Conservation (phyloP, 1,140 invertebrate genomes). For the Calosoma granatense region DNA sequence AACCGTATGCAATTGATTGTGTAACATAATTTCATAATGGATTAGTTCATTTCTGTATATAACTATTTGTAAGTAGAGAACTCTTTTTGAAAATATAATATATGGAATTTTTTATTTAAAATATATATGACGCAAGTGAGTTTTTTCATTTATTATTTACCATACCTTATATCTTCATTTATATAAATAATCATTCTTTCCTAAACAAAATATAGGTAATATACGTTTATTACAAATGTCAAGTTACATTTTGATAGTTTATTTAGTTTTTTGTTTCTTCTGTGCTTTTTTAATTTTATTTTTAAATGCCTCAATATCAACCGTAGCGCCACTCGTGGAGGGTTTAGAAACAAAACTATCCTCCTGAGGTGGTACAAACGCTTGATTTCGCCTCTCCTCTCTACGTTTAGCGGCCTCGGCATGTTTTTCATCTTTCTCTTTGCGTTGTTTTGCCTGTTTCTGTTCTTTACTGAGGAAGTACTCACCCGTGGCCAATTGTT, state of each 20-base stretch:
- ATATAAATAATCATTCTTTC: no score
- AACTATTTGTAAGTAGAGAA: not conserved
- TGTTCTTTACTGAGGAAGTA: slow-evolving; percentile 89
- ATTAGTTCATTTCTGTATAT: slow-evolving; percentile 1
- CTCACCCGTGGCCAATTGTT: slow-evolving; percentile 88
- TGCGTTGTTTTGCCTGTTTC: slow-evolving; percentile 56
- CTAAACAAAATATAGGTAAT: not conserved
- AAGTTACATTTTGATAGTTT: not conserved
- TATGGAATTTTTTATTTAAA: slow-evolving; percentile 5
- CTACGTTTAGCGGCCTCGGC: slow-evolving; percentile 56
- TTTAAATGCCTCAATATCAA: slow-evolving; percentile 60
- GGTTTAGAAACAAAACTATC: slow-evolving; percentile 28
- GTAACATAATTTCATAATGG: not conserved
- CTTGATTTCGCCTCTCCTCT: slow-evolving; percentile 65
- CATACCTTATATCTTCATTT: no score
- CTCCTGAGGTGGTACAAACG: slow-evolving; percentile 77
- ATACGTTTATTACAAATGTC: not conserved
- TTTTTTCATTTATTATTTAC: not conserved
- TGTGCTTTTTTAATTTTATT: slow-evolving; percentile 59
- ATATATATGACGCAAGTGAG: not conserved
- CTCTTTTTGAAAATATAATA: not conserved
- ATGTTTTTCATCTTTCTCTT: slow-evolving; percentile 67
- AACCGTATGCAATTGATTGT: slow-evolving; percentile 5
- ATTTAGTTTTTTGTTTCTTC: slow-evolving; percentile 14
- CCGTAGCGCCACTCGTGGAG: slow-evolving; percentile 21